phyloP scores from a whole-genome alignment of 2,888 invertebrate genomes.

The Ornithoptera priamus region DNA sequence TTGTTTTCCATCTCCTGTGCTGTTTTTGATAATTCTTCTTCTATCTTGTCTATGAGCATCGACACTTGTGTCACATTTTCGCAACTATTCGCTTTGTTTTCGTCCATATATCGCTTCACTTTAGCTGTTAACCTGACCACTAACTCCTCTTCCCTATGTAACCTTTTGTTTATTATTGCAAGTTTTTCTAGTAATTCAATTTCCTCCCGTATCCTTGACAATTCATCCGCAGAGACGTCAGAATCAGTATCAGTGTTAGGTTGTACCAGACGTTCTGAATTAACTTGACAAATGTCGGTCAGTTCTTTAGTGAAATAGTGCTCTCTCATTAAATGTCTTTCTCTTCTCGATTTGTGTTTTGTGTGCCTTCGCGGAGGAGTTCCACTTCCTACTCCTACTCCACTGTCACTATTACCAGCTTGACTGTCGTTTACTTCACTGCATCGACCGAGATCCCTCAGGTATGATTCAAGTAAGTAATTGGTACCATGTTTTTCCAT shows the following conservation, averaged over 20 bases:
- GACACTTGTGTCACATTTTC: slow-evolving; percentile 72
- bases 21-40: slow-evolving; percentile 72
- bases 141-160: slow-evolving; percentile 86
- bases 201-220: slow-evolving; percentile 82
- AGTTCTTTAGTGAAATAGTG: slow-evolving; percentile 79
- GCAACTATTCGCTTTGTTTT: slow-evolving; percentile 73
- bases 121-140: slow-evolving; percentile 84
- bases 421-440: slow-evolving; percentile 76
- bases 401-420: slow-evolving; percentile 85
- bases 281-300: slow-evolving; percentile 76
- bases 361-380: slow-evolving; percentile 78
- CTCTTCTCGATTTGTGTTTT: slow-evolving; percentile 77
- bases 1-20: slow-evolving; percentile 78
- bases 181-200: slow-evolving; percentile 87
- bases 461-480: slow-evolving; percentile 88
- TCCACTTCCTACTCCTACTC: slow-evolving; percentile 84
- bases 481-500: slow-evolving; percentile 89
- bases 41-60: slow-evolving; percentile 74
- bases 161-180: slow-evolving; percentile 85
- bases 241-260: slow-evolving; percentile 73
- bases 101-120: slow-evolving; percentile 80
- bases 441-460: slow-evolving; percentile 72
- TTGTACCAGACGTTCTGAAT: slow-evolving; percentile 69
- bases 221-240: slow-evolving; percentile 72
- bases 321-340: slow-evolving; percentile 76